A percentile compares a stretch with the other conserved stretches of the same genome.
phyloP scores from a whole-genome alignment of 1,140 invertebrate species.

The Caenorhabditis latens region DNA sequence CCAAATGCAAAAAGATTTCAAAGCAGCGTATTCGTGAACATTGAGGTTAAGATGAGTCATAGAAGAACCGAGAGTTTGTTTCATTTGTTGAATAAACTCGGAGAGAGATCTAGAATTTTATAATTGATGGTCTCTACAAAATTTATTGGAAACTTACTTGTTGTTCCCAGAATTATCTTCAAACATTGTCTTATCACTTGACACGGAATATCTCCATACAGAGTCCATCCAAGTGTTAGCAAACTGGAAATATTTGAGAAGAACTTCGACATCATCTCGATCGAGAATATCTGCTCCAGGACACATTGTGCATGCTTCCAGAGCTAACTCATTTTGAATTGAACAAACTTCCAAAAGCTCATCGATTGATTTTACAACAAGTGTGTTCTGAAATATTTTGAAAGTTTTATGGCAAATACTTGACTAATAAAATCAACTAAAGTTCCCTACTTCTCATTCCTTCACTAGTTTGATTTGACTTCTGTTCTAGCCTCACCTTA shows the following conservation, averaged over 20 bases:
- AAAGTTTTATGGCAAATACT: too few species aligned
- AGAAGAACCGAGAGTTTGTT: neutral
- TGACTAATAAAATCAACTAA: too few species aligned
- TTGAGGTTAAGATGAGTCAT: neutral
- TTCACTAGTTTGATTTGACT: too few species aligned
- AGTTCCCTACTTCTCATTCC: too few species aligned
- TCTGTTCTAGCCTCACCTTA: neutral
- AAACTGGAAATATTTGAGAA: neutral
- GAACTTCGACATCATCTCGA: neutral
- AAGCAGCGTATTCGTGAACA: neutral
- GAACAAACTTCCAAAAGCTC: neutral
- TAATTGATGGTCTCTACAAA: neutral
- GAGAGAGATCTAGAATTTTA: neutral
- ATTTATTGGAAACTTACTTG: neutral
- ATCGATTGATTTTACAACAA: neutral
- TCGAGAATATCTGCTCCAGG: slow-evolving; percentile 34
- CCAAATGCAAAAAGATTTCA: slow-evolving; percentile 13
- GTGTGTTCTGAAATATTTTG: neutral
- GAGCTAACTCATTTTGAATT: neutral
- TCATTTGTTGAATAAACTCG: neutral
- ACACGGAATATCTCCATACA: neutral
- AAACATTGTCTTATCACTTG: too few species aligned
- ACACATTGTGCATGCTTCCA: neutral
- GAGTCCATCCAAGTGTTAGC: slow-evolving; percentile 4
- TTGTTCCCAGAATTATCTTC: neutral